Evolutionary conservation across 2,797 vertebrate genomes (phyloP).

Genomic region (Cottoperca gobio): DNA sequence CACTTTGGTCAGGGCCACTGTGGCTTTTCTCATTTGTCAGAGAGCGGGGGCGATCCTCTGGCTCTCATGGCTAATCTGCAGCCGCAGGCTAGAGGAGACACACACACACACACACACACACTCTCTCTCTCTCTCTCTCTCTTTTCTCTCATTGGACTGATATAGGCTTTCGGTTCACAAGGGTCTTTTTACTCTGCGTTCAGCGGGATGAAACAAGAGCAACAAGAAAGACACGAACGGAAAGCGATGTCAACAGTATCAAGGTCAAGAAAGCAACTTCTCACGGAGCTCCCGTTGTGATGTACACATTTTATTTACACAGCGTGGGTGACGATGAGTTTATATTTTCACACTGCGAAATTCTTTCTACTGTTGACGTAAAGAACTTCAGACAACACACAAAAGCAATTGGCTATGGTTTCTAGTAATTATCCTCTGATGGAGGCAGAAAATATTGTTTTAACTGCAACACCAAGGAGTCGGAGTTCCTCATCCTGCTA

Average conservation of each 20-base stretch:
- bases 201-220: slow-evolving; percentile 45
- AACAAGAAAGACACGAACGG: slow-evolving; percentile 37
- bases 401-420: slow-evolving; percentile 65
- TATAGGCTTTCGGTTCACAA: slow-evolving; percentile 66
- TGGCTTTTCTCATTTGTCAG: slow-evolving; percentile 89
- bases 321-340: slow-evolving; percentile 21
- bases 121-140: too few relatives aligned
- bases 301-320: slow-evolving; percentile 27
- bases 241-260: slow-evolving; percentile 43
- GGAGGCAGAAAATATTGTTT: slow-evolving; percentile 47
- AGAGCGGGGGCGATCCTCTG: slow-evolving; percentile 78
- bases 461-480: slow-evolving; percentile 47
- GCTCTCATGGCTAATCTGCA: slow-evolving; percentile 82
- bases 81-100: slow-evolving; percentile 69
- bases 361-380: slow-evolving; percentile 36
- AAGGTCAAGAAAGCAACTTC: slow-evolving; percentile 56
- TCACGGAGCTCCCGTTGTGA: slow-evolving; percentile 20
- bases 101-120: slow-evolving; percentile 37
- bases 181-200: slow-evolving; percentile 67
- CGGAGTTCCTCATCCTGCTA: slow-evolving; percentile 42
- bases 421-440: slow-evolving; percentile 57
- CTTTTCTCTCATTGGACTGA: slow-evolving; percentile 59
- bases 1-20: slow-evolving; percentile 82
- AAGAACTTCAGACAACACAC: slow-evolving; percentile 54
- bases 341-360: slow-evolving; percentile 23